Conservation (phyloP, 2,888 invertebrate genomes). For the Trilocha varians region DNA sequence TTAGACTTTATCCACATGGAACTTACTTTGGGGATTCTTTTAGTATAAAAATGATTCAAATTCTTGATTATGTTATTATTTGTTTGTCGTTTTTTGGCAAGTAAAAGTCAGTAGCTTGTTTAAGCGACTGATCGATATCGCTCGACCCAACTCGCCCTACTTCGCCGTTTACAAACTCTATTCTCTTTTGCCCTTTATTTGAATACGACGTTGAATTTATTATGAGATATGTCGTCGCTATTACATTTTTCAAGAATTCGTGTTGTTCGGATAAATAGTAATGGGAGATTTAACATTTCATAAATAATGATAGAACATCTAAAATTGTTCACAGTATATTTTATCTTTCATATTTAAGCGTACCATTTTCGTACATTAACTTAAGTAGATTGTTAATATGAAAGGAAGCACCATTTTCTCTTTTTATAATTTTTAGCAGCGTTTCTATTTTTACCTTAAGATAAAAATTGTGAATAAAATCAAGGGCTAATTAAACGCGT, state of each 20-base stretch:
- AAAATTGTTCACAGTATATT: too few species aligned
- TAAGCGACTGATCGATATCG: conserved; percentile 64
- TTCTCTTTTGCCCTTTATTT: conserved; percentile 45
- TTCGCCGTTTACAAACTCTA: conserved; percentile 47
- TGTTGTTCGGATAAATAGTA: conserved; percentile 19
- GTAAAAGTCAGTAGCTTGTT: conserved; percentile 32
- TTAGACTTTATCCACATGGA: too few species aligned
- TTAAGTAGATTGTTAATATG: too few species aligned
- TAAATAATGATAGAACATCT: too few species aligned
- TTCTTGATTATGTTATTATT: neutral
- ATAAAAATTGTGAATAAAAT: neutral
- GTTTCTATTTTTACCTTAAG: too few species aligned
- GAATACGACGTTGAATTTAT: conserved; percentile 33
- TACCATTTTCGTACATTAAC: too few species aligned
- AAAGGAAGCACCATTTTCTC: too few species aligned
- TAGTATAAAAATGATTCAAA: neutral
- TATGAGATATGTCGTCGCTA: conserved; percentile 17
- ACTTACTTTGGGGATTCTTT: too few species aligned
- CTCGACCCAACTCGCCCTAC: conserved; percentile 55
- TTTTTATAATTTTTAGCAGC: too few species aligned
- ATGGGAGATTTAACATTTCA: conserved; percentile 18
- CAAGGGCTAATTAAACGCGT: neutral
- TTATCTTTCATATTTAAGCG: too few species aligned
- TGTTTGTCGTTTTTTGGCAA: neutral
- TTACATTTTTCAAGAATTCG: conserved; percentile 15